Evolutionary conservation across 1,140 invertebrate genomes (phyloP), one percentile per base, ranked within the genome.

Genomic region (Psix sp.): DNA sequence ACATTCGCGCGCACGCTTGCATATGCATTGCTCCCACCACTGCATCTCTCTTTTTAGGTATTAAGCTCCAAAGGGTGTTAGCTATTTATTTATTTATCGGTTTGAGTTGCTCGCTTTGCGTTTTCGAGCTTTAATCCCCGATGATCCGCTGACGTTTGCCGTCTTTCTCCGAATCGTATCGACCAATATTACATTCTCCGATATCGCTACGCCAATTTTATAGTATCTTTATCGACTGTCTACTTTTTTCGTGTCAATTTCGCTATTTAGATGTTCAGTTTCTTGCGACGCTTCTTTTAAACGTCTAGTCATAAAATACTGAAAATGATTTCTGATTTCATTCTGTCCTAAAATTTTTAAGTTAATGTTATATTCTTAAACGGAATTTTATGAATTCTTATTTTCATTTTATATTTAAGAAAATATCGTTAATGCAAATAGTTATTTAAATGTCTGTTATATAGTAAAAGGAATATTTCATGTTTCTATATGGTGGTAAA

Each of bases 51-150:
- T 68, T 57, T 66, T 57, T 51, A 66, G 48, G 51, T 49, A 56
- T 70, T 75, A 77, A 75, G 71, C 74, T 71, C 60, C 26, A 77
- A 76, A 73, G 71, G 77, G 71, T 78, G 77, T 76, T 76, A 78
- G 60, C 71, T 77, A 74, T 79, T 79, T 77, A 79, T 77, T 79
- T 77, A 79, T 79, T 77, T 74, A 74, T 70, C 63, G 66, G 39
- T 57, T 62, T 56, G 46, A 57, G 46, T 39, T 63, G 72, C 65
- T 74, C 59, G 59, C 59, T 57, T 45, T 60, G 42, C 56, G 59
- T 59, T 60, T 49, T 40, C 45, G 35, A 29, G 52, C 56, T 70
- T 68, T 65, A 74, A 74, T 74, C 57, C 63, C 43, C 46, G 39
- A 60, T 65, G 68, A 63, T 71, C 52, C 52, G 38, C 24, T 45